Percentiles rank a stretch among this genome's conserved stretches.
Conservation (phyloP, 2,888 invertebrate species). For the Galeopsomyia nigrocyanea region DNA sequence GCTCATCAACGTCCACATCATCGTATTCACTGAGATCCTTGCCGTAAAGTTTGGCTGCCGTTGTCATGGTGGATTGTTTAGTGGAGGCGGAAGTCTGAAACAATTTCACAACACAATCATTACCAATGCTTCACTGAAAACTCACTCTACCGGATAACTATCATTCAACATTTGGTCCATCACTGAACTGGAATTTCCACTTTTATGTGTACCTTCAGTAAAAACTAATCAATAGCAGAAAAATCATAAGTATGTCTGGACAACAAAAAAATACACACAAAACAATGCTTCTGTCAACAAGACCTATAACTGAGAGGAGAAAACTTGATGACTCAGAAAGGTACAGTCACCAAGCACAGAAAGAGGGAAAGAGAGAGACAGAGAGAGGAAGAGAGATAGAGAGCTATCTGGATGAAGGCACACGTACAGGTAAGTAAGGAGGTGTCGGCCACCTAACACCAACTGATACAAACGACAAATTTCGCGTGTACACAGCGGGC, state of each 20-base stretch:
- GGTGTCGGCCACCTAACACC: neutral
- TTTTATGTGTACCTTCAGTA: neutral
- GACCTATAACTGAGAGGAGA: too few species aligned
- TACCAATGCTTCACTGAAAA: too few species aligned
- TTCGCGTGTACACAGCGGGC: slow-evolving; percentile 50
- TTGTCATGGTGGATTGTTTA: slow-evolving; percentile 91
- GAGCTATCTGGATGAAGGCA: neutral
- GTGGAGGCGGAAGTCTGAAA: slow-evolving; percentile 89
- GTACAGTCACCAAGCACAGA: neutral
- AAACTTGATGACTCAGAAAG: too few species aligned
- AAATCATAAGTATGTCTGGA: neutral
- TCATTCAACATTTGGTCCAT: neutral
- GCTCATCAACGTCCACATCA: slow-evolving; percentile 95
- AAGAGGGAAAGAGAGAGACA: too few species aligned
- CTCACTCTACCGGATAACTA: too few species aligned
- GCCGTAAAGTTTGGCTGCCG: slow-evolving; percentile 90
- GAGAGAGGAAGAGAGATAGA: neutral
- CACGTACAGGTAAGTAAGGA: neutral
- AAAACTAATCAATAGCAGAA: slow-evolving; percentile 1
- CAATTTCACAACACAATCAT: neutral
- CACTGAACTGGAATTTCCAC: neutral
- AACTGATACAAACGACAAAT: neutral
- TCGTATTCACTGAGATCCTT: slow-evolving; percentile 92
- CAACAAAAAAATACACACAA: neutral
- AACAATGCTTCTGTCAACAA: neutral